Percentiles rank a stretch among this genome's conserved stretches.
These are phyloP conservation scores for Neomonachus schauinslandi DNA, from an alignment of 2,113 vertebrate species.

Conservation along the genomic window DNA sequence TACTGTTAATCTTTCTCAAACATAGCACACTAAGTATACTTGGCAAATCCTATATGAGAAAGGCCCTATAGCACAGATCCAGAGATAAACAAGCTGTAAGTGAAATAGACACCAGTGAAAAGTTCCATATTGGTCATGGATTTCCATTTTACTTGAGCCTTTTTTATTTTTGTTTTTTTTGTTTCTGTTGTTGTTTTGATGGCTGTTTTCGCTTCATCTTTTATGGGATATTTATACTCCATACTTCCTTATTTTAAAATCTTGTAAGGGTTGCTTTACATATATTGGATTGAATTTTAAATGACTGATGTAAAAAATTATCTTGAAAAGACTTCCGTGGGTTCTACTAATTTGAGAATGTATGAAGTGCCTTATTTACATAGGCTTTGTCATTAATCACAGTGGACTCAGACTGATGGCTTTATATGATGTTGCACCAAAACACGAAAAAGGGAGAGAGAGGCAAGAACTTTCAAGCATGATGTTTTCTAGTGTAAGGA, in stretches of 20 bases:
- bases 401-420: conserved; percentile 74
- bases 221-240: neutral
- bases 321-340: conserved; percentile 23
- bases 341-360: conserved; percentile 32
- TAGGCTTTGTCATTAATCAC: conserved; percentile 69
- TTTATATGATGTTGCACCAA: conserved; percentile 78
- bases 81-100: conserved; percentile 71
- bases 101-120: conserved; percentile 70
- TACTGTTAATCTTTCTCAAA: conserved; percentile 91
- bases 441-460: neutral
- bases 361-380: conserved; percentile 78
- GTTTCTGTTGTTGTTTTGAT: neutral
- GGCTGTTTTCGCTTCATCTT: neutral
- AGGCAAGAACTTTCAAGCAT: neutral
- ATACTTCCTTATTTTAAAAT: neutral
- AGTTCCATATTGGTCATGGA: conserved; percentile 62
- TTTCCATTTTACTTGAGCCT: conserved; percentile 54
- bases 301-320: neutral
- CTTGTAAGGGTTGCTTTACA: neutral
- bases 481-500: conserved; percentile 75
- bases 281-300: conserved; percentile 5
- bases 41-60: conserved; percentile 87
- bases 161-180: conserved; percentile 23
- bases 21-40: conserved; percentile 81
- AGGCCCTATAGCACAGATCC: conserved; percentile 70